A percentile compares a stretch with the other conserved stretches of the same genome.
These are phyloP conservation scores for Cololabis saira DNA, from an alignment of 2,113 vertebrate species.

Conservation along the genomic window DNA sequence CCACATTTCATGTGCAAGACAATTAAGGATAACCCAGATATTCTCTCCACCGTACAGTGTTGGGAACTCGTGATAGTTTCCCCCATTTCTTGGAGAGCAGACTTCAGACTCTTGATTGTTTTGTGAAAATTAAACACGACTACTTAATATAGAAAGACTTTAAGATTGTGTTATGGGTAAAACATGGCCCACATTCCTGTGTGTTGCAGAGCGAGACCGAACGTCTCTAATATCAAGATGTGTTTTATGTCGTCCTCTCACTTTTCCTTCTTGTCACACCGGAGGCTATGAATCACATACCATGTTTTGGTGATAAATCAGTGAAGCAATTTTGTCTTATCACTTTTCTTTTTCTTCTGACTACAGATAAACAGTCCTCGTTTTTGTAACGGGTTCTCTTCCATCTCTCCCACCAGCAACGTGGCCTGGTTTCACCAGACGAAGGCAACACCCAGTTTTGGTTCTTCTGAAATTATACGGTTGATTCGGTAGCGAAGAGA, in stretches of 20 bases:
- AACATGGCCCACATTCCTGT: slow-evolving; percentile 16
- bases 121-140: too few species aligned
- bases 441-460: slow-evolving; percentile 56
- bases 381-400: slow-evolving; percentile 23
- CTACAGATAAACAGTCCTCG: slow-evolving; percentile 24
- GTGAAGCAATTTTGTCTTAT: slow-evolving; percentile 2
- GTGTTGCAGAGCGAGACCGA: slow-evolving; percentile 26
- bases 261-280: slow-evolving; percentile 4
- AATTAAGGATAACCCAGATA: too few species aligned
- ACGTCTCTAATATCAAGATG: slow-evolving; percentile 22
- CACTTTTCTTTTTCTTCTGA: slow-evolving; percentile 4
- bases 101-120: too few species aligned
- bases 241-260: slow-evolving; percentile 41
- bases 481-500: slow-evolving; percentile 28
- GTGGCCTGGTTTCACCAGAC: slow-evolving; percentile 45
- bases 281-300: neutral
- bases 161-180: slow-evolving; percentile 21
- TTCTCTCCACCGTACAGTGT: too few species aligned
- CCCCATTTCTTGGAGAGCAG: too few species aligned
- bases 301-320: slow-evolving; percentile 10
- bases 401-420: slow-evolving; percentile 22
- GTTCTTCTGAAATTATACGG: slow-evolving; percentile 60
- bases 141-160: too few species aligned
- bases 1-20: too few species aligned
- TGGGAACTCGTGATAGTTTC: too few species aligned